Percentiles rank a stretch among this genome's conserved stretches.
phyloP scores from a whole-genome alignment of 2,888 invertebrate genomes.

The Maniola hyperantus region DNA sequence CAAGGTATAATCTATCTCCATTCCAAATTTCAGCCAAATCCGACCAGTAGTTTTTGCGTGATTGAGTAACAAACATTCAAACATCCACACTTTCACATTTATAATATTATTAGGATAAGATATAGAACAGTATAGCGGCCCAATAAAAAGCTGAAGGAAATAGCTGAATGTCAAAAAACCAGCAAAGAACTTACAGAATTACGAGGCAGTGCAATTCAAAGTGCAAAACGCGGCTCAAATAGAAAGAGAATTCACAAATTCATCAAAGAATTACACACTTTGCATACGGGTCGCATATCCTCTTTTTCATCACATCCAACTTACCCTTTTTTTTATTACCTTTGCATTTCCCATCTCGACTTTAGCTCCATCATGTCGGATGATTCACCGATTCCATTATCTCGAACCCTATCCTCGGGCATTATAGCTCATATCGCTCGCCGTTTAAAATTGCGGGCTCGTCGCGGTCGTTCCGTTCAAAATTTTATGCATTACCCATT shows the following conservation, averaged over 20 bases:
- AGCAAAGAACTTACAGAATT: no score
- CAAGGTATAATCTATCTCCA: no score
- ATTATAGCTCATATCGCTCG: slow-evolving; percentile 43
- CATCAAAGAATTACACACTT: slow-evolving; percentile 28
- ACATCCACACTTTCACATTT: no score
- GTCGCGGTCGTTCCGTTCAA: slow-evolving; percentile 43
- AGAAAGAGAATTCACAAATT: not conserved
- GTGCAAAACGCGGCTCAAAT: not conserved
- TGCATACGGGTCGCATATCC: slow-evolving; percentile 30
- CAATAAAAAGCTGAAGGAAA: not conserved
- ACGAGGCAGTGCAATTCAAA: no score
- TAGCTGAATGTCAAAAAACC: no score
- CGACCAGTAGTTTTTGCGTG: no score
- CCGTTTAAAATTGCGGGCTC: slow-evolving; percentile 42
- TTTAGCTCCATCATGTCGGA: slow-evolving; percentile 33
- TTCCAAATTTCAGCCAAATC: no score
- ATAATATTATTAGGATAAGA: no score
- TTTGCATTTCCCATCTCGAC: slow-evolving; percentile 33
- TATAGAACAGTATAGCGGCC: no score
- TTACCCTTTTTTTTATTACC: slow-evolving; percentile 12
- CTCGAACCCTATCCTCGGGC: slow-evolving; percentile 37
- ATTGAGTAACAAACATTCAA: no score
- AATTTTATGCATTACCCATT: slow-evolving; percentile 52
- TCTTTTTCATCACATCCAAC: slow-evolving; percentile 18
- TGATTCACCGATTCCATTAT: slow-evolving; percentile 39